Conservation (phyloP, 2,113 vertebrate genomes). For the Morone saxatilis region DNA sequence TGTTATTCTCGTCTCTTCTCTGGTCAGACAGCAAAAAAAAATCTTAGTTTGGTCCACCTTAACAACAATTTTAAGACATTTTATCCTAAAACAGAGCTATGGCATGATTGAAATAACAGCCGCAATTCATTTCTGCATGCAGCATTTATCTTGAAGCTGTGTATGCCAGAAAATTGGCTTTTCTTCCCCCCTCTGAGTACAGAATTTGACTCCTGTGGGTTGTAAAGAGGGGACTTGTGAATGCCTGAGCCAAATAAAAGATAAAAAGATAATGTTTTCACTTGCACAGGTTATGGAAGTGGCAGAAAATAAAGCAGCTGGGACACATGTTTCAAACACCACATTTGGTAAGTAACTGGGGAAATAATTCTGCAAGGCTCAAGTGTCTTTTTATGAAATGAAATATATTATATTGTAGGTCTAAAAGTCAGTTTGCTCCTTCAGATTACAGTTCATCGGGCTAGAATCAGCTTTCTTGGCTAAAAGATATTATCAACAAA, state of each 20-base stretch:
- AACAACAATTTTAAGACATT: slow-evolving; percentile 51
- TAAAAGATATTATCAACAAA: neutral
- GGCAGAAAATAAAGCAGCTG: slow-evolving; percentile 54
- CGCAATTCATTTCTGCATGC: slow-evolving; percentile 63
- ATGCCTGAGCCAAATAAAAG: slow-evolving; percentile 71
- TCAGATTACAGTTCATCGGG: slow-evolving; percentile 21
- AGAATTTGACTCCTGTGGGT: slow-evolving; percentile 53
- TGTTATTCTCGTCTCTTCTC: slow-evolving; percentile 41
- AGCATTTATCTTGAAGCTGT: slow-evolving; percentile 67
- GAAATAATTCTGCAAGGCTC: slow-evolving; percentile 9
- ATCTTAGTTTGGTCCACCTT: slow-evolving; percentile 28
- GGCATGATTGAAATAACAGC: slow-evolving; percentile 70
- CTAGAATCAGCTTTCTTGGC: neutral
- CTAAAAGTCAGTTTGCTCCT: slow-evolving; percentile 12
- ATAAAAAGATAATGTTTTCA: slow-evolving; percentile 73
- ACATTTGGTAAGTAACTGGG: slow-evolving; percentile 12
- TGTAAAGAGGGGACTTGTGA: slow-evolving; percentile 68
- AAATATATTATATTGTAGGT: slow-evolving; percentile 11
- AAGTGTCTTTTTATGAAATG: slow-evolving; percentile 22
- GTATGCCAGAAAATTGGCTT: slow-evolving; percentile 41
- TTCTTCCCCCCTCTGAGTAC: slow-evolving; percentile 59
- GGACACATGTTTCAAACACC: slow-evolving; percentile 42
- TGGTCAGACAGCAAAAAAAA: slow-evolving; percentile 36
- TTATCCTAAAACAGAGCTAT: slow-evolving; percentile 44
- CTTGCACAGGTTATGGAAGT: slow-evolving; percentile 55